A percentile compares a stretch with the other conserved stretches of the same genome.
Evolutionary conservation across 2,888 invertebrate species (phyloP).

Genomic region (Hirtodrosophila histrioides): DNA sequence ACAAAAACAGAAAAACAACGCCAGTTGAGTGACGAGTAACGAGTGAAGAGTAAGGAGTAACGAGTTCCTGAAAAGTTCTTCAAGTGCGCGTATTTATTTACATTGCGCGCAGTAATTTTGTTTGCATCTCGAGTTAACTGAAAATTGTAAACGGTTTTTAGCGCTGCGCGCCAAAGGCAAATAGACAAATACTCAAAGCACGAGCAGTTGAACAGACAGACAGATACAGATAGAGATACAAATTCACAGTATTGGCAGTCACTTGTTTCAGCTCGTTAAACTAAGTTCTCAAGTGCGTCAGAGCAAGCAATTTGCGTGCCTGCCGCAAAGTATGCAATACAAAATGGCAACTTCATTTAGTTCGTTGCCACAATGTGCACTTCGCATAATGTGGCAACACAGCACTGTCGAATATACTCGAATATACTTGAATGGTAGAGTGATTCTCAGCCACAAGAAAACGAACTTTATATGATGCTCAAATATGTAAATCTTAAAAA

Average conservation of each 20-base stretch:
- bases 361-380: slow-evolving; percentile 23
- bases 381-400: slow-evolving; percentile 24
- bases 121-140: slow-evolving; percentile 50
- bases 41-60: slow-evolving; percentile 11
- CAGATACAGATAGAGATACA: slow-evolving; percentile 9
- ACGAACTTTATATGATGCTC: too few relatives aligned
- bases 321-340: slow-evolving; percentile 48
- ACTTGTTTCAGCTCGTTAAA: slow-evolving; percentile 53
- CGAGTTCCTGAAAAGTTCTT: slow-evolving; percentile 28
- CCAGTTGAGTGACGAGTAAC: slow-evolving; percentile 11
- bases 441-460: too few relatives aligned
- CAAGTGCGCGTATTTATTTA: slow-evolving; percentile 59
- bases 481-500: neutral
- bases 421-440: too few relatives aligned
- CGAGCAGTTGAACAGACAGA: slow-evolving; percentile 2
- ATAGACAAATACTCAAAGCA: slow-evolving; percentile 19
- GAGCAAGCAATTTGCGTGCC: slow-evolving; percentile 25
- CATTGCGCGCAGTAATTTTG: slow-evolving; percentile 58
- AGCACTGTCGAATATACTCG: slow-evolving; percentile 4
- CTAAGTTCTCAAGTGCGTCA: slow-evolving; percentile 52
- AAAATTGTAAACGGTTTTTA: slow-evolving; percentile 52
- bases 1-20: slow-evolving; percentile 3
- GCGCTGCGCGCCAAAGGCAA: slow-evolving; percentile 36
- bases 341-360: slow-evolving; percentile 52
- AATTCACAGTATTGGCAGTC: slow-evolving; percentile 40